Base-by-base conservation (phyloP, 2,113 vertebrate species). In the Otocyon megalotis region DNA sequence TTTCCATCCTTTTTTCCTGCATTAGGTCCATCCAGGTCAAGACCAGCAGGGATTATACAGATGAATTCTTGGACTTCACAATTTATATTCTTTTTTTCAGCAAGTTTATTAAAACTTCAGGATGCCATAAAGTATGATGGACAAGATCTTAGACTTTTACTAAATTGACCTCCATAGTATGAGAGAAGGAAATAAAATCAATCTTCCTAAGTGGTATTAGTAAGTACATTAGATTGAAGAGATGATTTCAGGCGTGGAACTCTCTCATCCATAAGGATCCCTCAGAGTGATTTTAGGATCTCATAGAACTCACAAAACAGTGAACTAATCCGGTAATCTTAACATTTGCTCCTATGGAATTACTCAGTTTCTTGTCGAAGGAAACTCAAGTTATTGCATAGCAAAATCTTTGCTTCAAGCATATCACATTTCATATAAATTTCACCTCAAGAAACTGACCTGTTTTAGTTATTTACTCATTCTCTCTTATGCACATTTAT, bases 161-260 rank as follows among this genome's bases (percentile, higher is more conserved):
- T 77, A 94, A 95, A 54, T 26, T 92, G 90, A 97, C 32, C 65
- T 96, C 32, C 54, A 53, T 19, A 63, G 83, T 60, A 90, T 9
- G 37, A 95, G 26, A 43, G 58, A 80, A 63, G 83, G 60, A 63
- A 93, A 72, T 30, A 90, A 94, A 92, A 97, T 90, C 19, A 72
- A 71, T 63, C 28, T 72, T 84, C 56, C 14, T 96, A 87, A 94
- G 28, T 88, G 80, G 43, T 85, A 93, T 93, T 19, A 95, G 13
- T 79, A 62, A 71, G 54, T 82, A 86, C 88, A 37, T 96, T 72
- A 92, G 60, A 82, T 20, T 86, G 28, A 65, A 95, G 43, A 91
- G 43, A 91, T 82, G 56, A 72, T 56, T 85, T 95, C 62, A 76
- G 65, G 53, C 15, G 37, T 94, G 56, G 24, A 71, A 82, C 11